These are phyloP conservation scores for Aelia acuminata DNA, from an alignment of 2,888 invertebrate species.

Conservation along the genomic window DNA sequence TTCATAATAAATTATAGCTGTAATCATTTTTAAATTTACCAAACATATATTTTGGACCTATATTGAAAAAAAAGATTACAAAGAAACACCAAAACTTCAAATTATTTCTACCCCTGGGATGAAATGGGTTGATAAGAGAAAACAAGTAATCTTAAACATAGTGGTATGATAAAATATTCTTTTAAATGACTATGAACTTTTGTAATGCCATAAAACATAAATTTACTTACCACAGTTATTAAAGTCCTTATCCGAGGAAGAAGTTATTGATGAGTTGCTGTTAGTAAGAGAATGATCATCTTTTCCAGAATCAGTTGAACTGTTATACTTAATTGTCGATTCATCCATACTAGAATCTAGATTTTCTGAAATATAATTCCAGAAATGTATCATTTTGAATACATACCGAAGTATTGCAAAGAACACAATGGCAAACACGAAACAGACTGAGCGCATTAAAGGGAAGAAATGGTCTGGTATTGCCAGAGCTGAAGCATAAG, in stretches of 20 bases:
- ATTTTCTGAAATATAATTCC: conserved; percentile 61
- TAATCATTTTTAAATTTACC: no score
- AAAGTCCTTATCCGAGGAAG: conserved; percentile 63
- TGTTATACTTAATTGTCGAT: conserved; percentile 63
- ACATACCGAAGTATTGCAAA: conserved; percentile 5
- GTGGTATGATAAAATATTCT: no score
- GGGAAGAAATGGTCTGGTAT: not conserved
- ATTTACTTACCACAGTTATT: conserved; percentile 53
- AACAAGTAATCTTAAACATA: no score
- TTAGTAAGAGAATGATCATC: conserved; percentile 64
- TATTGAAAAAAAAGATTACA: no score
- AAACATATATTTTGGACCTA: no score
- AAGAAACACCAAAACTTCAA: no score
- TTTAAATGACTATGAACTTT: no score
- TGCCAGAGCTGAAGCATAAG: conserved; percentile 2
- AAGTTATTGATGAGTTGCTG: conserved; percentile 62
- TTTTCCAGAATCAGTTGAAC: conserved; percentile 65
- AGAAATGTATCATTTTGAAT: conserved; percentile 49
- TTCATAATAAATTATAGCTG: no score
- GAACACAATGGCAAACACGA: conserved; percentile 18
- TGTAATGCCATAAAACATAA: not conserved
- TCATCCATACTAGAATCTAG: conserved; percentile 65
- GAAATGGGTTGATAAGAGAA: no score
- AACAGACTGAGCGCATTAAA: conserved; percentile 52
- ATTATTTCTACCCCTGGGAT: no score